A percentile compares a stretch with the other conserved stretches of the same genome.
Conservation (phyloP, 2,797 vertebrate species). For the Hirundo rustica region DNA sequence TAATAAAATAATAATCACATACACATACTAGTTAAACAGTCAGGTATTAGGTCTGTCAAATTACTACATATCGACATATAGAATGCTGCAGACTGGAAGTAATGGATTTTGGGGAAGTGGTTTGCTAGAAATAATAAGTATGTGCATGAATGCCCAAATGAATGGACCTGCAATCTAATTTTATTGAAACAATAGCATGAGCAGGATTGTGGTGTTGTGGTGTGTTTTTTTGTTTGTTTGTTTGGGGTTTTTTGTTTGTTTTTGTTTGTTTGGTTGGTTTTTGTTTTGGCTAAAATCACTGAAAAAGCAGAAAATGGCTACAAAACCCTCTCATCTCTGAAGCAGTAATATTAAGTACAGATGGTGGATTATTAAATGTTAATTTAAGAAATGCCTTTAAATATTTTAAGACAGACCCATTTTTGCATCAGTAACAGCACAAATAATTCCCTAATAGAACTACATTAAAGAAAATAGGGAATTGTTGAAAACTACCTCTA, state of each 20-base stretch:
- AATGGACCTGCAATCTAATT: neutral
- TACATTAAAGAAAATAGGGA: slow-evolving; percentile 11
- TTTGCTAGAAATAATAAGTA: neutral
- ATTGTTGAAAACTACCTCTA: neutral
- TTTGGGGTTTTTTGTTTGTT: too few relatives aligned
- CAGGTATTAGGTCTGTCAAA: neutral
- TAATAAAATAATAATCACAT: neutral
- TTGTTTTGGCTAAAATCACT: neutral
- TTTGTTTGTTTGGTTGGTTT: too few relatives aligned
- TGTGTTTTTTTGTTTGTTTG: too few relatives aligned
- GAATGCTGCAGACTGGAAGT: neutral
- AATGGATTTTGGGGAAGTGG: neutral
- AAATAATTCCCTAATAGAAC: neutral
- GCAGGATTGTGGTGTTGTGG: too few relatives aligned
- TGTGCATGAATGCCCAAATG: neutral
- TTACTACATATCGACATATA: neutral
- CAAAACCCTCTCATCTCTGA: neutral
- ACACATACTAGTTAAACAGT: neutral
- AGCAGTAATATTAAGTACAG: neutral
- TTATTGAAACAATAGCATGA: neutral
- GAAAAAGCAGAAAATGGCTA: neutral
- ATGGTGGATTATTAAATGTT: neutral
- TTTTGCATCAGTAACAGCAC: neutral
- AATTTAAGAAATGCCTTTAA: neutral
- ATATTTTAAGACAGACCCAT: neutral